Conservation (phyloP, 2,888 invertebrate species). For the Hedychridium roseum region DNA sequence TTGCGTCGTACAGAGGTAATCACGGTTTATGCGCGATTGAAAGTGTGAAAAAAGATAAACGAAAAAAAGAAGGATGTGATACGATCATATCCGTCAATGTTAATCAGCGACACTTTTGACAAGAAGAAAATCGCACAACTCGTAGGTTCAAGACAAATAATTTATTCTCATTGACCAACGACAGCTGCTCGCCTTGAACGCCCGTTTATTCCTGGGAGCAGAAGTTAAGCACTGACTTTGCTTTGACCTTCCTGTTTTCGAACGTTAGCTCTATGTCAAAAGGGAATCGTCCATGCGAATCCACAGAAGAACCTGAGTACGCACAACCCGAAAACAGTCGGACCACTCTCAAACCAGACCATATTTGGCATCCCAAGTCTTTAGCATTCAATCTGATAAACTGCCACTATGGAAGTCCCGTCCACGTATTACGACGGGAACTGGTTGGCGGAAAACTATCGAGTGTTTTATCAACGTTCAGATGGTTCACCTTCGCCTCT, state of each 20-base stretch:
- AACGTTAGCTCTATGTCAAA: neutral
- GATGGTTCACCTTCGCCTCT: slow-evolving; percentile 4
- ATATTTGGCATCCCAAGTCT: too few relatives aligned
- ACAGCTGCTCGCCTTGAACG: slow-evolving; percentile 3
- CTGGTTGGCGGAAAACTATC: too few relatives aligned
- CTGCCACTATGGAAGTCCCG: too few relatives aligned
- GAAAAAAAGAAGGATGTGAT: neutral
- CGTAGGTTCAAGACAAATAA: slow-evolving; percentile 4
- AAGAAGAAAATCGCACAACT: slow-evolving; percentile 1
- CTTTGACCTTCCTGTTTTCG: slow-evolving; percentile 11
- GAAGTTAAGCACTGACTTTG: neutral
- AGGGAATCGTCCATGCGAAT: neutral
- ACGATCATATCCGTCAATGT: slow-evolving; percentile 5
- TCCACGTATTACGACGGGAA: too few relatives aligned
- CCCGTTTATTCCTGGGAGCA: slow-evolving; percentile 1
- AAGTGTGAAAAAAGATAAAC: neutral
- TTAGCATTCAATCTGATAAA: too few relatives aligned
- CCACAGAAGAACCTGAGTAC: neutral
- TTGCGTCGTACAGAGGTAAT: neutral
- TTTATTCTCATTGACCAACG: slow-evolving; percentile 7
- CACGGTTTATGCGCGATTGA: neutral
- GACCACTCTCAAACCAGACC: too few relatives aligned
- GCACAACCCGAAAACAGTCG: too few relatives aligned
- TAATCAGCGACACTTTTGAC: neutral
- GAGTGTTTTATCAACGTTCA: too few relatives aligned